phyloP scores from a whole-genome alignment of 2,113 vertebrate species.

The Callocephalon fimbriatum region DNA sequence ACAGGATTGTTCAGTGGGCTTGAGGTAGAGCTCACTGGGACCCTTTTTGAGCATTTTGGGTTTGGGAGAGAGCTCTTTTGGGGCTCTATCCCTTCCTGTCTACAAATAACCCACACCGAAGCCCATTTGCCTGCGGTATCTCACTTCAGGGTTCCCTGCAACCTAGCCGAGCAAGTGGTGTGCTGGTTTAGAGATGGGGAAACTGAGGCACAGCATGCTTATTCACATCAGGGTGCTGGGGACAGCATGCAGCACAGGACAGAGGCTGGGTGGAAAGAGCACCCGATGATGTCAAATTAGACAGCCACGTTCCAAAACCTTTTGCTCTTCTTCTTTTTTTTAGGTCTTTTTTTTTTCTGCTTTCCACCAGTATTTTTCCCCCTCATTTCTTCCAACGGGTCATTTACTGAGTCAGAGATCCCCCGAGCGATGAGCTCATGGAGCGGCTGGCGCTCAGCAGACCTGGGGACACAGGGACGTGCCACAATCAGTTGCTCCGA shows the following conservation, averaged over 20 bases:
- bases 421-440: constrained; percentile 40
- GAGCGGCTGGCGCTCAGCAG: neutral
- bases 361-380: neutral
- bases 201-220: neutral
- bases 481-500: neutral
- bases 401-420: constrained; percentile 18
- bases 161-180: accelerated
- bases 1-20: neutral
- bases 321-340: neutral
- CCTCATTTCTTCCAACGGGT: neutral
- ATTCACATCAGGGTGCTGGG: accelerated
- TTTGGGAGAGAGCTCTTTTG: neutral
- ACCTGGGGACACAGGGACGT: neutral
- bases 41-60: neutral
- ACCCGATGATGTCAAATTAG: accelerated
- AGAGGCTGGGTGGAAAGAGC: neutral
- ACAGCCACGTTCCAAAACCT: neutral
- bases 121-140: accelerated
- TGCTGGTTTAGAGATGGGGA: neutral
- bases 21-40: accelerated
- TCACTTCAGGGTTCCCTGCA: neutral
- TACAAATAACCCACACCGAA: accelerated
- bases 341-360: accelerated
- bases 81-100: neutral
- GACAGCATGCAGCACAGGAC: neutral